Conservation (phyloP, 2,113 vertebrate genomes). For the Chamaetylas fuelleborni region DNA sequence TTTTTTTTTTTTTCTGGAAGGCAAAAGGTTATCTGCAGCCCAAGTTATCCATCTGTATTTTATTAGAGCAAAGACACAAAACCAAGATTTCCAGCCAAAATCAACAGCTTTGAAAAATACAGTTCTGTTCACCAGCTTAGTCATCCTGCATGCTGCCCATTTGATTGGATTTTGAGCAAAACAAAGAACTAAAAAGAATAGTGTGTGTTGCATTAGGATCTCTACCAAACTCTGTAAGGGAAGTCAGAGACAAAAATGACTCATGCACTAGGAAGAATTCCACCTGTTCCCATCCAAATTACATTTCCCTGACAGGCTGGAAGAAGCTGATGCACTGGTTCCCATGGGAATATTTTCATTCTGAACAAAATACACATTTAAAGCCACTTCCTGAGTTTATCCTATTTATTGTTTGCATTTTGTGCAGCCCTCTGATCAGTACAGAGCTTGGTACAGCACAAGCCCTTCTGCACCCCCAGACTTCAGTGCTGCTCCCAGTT, state of each 20-base stretch:
- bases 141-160: neutral
- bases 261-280: constrained; percentile 35
- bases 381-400: neutral
- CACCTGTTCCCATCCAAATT: constrained; percentile 42
- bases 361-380: neutral
- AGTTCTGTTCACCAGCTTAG: neutral
- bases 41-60: neutral
- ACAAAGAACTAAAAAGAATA: neutral
- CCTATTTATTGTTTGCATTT: neutral
- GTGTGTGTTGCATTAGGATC: neutral
- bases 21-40: neutral
- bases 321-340: constrained; percentile 16
- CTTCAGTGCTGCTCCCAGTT: neutral
- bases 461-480: neutral
- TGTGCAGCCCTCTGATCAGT: neutral
- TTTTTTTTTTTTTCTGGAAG: neutral
- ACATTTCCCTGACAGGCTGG: neutral
- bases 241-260: constrained; percentile 42
- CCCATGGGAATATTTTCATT: constrained; percentile 31
- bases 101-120: constrained; percentile 19
- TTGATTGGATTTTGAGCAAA: neutral
- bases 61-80: neutral
- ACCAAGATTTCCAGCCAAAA: neutral
- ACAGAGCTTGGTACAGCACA: neutral
- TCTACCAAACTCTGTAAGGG: neutral